Evolutionary conservation across 2,113 vertebrate species (phyloP), one percentile per base, ranked within the genome.

Genomic region (Spermophilus dauricus): DNA sequence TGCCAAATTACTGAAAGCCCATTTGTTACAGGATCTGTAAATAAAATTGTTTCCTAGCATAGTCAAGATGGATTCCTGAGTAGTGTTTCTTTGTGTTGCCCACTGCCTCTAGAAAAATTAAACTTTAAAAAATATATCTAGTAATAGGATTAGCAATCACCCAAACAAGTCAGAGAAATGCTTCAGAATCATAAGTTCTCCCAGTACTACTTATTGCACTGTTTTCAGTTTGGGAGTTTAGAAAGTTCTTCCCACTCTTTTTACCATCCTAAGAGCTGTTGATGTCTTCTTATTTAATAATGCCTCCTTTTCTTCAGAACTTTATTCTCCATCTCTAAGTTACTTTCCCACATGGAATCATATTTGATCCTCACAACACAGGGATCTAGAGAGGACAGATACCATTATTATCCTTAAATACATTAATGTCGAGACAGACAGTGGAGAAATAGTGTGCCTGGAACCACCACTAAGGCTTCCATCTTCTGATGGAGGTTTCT

Each of bases 101-200:
- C 42, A 32, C 42, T 89, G 22, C 58, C 91, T 88, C 39, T 37
- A 89, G 30, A 93, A 91, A 96, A 97, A 53, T 89, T 85, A 72
- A 83, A 94, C 16, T 93, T 97, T 94, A 37, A 95, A 61, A 95
- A 81, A 14, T 84, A 61, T 90, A 72, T 10, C 30, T 32, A 93
- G 42, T 81, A 34, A 32, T 86, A 39, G 67, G 11, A 90, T 87
- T 95, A 75, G 28, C 92, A 8, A 28, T 58, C 67, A 75, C 72
- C 28, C 63, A 56, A 20, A 67, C 2, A 86, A 87, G 69, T 39
- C 89, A 80, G 42, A 92, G 86, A 87, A 86, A 34, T 73, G 28
- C 75, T 95, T 94, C 13, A 75, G 56, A 86, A 76, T 75, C 48
- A n/a, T 78, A 32, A 26, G 73, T 86, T 86, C 86, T 95, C 51